Evolutionary conservation across 37 sponge, comb jelly and placozoan species (phyloP).

Genomic region (Amphimedon queenslandica): DNA sequence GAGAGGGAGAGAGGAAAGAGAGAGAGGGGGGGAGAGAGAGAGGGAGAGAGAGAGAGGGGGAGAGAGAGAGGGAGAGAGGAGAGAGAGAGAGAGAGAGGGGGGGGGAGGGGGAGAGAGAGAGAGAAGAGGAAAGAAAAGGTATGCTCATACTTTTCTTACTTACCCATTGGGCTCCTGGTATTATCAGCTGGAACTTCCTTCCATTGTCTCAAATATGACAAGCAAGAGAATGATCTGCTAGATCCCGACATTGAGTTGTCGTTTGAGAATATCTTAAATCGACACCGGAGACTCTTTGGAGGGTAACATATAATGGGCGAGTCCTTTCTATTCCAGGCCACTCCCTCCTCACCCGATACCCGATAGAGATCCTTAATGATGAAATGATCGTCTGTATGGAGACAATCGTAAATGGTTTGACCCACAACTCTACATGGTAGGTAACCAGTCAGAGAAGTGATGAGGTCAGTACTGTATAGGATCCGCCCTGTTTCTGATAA

Average conservation of each 20-base stretch:
- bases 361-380: conserved; percentile 5
- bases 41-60: not conserved
- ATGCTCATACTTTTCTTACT: too few relatives aligned
- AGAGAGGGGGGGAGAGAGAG: not conserved
- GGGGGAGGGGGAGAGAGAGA: conserved; percentile 1
- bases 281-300: not conserved
- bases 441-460: conserved; percentile 49
- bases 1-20: not conserved
- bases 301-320: conserved; percentile 30
- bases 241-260: not conserved
- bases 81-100: too few relatives aligned
- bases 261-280: conserved; percentile 16
- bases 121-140: not conserved
- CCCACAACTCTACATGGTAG: conserved; percentile 35
- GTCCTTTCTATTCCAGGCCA: not conserved
- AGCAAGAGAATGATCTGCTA: conserved; percentile 10
- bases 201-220: conserved; percentile 47
- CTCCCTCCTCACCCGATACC: not conserved
- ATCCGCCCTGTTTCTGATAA: conserved; percentile 48
- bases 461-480: conserved; percentile 41
- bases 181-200: not conserved
- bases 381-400: conserved; percentile 25
- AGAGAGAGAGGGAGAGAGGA: conserved; percentile 1
- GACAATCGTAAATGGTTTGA: conserved; percentile 33
- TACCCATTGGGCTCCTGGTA: too few relatives aligned